These are phyloP conservation scores for Cryptomyrus ogoouensis DNA, from an alignment of 2,113 vertebrate genomes.

Conservation along the genomic window DNA sequence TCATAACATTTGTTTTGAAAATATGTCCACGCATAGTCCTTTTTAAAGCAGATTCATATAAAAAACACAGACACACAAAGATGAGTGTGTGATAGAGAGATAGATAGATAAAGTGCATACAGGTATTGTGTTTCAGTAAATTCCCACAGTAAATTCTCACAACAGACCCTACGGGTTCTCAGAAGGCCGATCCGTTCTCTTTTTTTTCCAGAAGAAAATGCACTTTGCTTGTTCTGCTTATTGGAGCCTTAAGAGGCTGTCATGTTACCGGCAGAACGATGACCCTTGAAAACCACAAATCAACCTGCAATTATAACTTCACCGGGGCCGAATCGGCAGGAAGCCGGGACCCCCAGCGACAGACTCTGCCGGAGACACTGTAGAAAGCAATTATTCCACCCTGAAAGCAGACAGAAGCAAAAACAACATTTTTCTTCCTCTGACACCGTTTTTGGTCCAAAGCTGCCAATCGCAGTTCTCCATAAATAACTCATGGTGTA, in stretches of 20 bases:
- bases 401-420: neutral
- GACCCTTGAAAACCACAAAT: constrained; percentile 51
- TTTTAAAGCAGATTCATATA: neutral
- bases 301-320: constrained; percentile 48
- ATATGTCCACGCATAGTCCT: neutral
- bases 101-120: neutral
- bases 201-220: constrained; percentile 3
- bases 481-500: neutral
- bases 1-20: neutral
- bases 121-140: neutral
- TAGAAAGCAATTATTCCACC: constrained; percentile 22
- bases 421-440: constrained; percentile 7
- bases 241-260: constrained; percentile 47
- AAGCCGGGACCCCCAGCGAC: neutral
- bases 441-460: neutral
- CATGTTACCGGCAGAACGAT: constrained; percentile 43
- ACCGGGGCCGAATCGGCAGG: constrained; percentile 10
- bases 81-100: neutral
- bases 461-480: neutral
- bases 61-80: neutral
- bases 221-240: constrained; percentile 25
- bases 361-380: neutral
- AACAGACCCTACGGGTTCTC: neutral
- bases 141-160: constrained; percentile 1
- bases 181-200: neutral